Base-by-base conservation (phyloP, 2,113 vertebrate genomes). In the Mormyrus iriodes region DNA sequence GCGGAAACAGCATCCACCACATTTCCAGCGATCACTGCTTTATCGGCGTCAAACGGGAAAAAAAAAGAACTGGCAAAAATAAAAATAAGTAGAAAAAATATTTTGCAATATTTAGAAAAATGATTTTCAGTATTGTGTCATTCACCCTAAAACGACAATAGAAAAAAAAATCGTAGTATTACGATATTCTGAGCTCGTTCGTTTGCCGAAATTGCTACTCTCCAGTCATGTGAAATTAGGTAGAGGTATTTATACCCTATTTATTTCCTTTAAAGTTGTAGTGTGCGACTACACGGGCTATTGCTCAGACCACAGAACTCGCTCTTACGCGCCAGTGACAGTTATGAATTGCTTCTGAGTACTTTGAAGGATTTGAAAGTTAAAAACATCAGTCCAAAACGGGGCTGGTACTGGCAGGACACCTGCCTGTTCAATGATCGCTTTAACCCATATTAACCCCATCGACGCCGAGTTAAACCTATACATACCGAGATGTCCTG, bases 361-460 rank as follows among this genome's bases (percentile, higher is more conserved):
- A 96, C 96, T 93, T 97, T 96, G 96, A 96, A 88, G 92, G 76
- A 85, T 89, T 86, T 88, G 95, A 96, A 95, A 95, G 95, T 96
- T 96, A 96, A 96, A 96, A 91, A 96, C 91, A 92, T 92, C 87
- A 89, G 93, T 88, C 90, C 88, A 90, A 61, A 91, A 88, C 90
- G 90, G 97, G 93, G 96, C 94, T 96, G 96, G 96, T 95, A 93
- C 96, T 96, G 96, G 96, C 95, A 94, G 96, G 96, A 97, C 97
- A 98, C 97, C 97, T 98, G 97, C 96, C 96, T 97, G 96, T 95
- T 96, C 95, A 95, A 95, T 96, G 95, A 95, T 96, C 95, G 91
- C 95, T 95, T 95, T 95, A 95, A 96, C 95, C 96, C 95, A 95
- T 90, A 94, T 98, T 98, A 98, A 98, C 97, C 96, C 96, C 96